Evolutionary conservation across 2,888 invertebrate species (phyloP).

Genomic region (Drosophila antonietae): DNA sequence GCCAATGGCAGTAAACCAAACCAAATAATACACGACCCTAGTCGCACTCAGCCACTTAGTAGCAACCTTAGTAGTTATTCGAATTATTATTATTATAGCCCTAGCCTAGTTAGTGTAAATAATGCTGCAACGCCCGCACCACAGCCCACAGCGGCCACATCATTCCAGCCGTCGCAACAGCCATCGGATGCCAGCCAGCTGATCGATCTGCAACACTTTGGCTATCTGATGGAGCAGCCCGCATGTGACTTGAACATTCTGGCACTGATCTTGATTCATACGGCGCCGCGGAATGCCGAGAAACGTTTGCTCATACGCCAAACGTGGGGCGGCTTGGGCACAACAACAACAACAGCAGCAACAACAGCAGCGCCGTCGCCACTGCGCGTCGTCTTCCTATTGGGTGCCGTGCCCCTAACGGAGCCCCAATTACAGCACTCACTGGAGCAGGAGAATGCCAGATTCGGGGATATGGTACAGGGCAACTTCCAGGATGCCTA

Average conservation of each 20-base stretch:
- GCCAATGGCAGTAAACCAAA: conserved; percentile 67
- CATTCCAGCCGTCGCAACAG: neutral
- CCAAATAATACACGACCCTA: conserved; percentile 69
- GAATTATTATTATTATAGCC: conserved; percentile 43
- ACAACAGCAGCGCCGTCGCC: conserved; percentile 83
- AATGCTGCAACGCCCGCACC: conserved; percentile 42
- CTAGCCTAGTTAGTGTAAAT: conserved; percentile 58
- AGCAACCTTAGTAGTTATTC: conserved; percentile 52
- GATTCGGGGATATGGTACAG: conserved; percentile 89
- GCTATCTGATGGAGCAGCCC: conserved; percentile 87
- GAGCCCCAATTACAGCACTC: conserved; percentile 81
- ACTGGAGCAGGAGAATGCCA: conserved; percentile 86
- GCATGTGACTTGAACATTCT: conserved; percentile 86
- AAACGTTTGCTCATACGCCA: conserved; percentile 89
- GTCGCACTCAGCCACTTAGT: conserved; percentile 65
- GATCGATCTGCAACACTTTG: conserved; percentile 87
- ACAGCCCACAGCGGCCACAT: conserved; percentile 29
- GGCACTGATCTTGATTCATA: conserved; percentile 88
- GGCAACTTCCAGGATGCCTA: conserved; percentile 92
- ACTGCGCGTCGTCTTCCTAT: conserved; percentile 88
- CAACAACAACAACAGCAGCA: conserved; percentile 59
- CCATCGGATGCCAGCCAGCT: conserved; percentile 79
- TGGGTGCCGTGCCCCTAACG: conserved; percentile 86
- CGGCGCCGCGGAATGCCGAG: conserved; percentile 88
- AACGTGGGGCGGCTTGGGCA: conserved; percentile 89